Percentiles rank a stretch among this genome's conserved stretches.
phyloP scores from a whole-genome alignment of 2,888 invertebrate species.

The Leptogaster cylindrica region DNA sequence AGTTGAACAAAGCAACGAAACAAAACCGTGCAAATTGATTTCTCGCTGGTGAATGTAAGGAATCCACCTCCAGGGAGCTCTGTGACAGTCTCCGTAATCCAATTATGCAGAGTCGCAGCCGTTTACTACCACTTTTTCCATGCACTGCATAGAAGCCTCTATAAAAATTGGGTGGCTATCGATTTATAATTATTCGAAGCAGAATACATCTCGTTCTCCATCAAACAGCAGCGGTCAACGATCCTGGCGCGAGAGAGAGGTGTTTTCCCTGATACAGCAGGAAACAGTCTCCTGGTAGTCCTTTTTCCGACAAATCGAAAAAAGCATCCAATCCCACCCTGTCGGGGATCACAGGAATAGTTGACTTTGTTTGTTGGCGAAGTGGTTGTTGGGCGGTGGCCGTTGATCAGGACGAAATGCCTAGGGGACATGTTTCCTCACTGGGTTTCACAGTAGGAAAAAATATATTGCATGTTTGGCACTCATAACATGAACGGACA shows the following conservation, averaged over 20 bases:
- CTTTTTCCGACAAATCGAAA: not conserved
- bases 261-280: not conserved
- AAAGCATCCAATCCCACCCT: not conserved
- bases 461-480: slow-evolving; percentile 7
- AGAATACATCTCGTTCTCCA: not conserved
- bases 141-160: not conserved
- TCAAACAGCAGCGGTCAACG: slow-evolving; percentile 1
- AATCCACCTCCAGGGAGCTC: not conserved
- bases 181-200: not conserved
- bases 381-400: slow-evolving; percentile 25
- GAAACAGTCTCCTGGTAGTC: not conserved
- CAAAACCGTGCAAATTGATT: too few relatives aligned
- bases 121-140: not conserved
- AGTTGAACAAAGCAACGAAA: too few relatives aligned
- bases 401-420: not conserved
- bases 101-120: slow-evolving; percentile 17
- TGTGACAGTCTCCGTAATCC: slow-evolving; percentile 18
- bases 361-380: not conserved
- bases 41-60: too few relatives aligned
- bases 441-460: not conserved
- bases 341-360: not conserved
- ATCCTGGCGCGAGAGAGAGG: not conserved
- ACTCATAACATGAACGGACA: not conserved
- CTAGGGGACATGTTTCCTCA: not conserved
- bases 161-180: not conserved